Evolutionary conservation across 2,888 invertebrate genomes (phyloP).

Genomic region (Drosophila ustulata): DNA sequence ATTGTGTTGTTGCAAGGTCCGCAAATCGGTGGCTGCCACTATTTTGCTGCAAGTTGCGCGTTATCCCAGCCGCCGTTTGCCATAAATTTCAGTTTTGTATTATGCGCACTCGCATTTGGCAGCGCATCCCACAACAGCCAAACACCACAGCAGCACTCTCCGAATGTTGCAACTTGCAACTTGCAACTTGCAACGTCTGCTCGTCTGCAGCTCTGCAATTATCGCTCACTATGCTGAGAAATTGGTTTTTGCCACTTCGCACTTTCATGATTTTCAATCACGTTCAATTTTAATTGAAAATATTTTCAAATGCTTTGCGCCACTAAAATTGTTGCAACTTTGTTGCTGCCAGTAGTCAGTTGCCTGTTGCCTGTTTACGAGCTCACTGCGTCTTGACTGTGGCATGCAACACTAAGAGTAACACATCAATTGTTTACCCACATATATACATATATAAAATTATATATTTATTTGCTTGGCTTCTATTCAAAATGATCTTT

Average conservation of each 20-base stretch:
- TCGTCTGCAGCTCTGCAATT: constrained; percentile 57
- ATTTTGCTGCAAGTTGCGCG: constrained; percentile 51
- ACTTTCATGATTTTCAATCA: constrained; percentile 80
- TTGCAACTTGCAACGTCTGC: not conserved
- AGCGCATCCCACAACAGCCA: constrained; percentile 79
- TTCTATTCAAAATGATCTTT: too few species aligned
- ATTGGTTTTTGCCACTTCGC: constrained; percentile 80
- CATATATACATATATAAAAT: too few species aligned
- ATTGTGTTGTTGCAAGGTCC: constrained; percentile 64
- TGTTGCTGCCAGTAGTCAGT: constrained; percentile 11
- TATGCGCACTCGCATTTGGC: constrained; percentile 77
- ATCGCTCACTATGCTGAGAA: constrained; percentile 81
- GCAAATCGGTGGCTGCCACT: constrained; percentile 64
- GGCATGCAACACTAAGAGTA: too few species aligned
- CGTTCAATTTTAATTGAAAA: constrained; percentile 81
- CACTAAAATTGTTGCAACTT: constrained; percentile 26
- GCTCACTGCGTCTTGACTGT: too few species aligned
- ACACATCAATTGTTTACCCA: too few species aligned
- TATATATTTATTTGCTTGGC: too few species aligned
- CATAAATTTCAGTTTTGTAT: constrained; percentile 79
- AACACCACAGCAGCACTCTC: constrained; percentile 3
- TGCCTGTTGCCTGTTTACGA: not conserved
- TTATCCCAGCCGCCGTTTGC: constrained; percentile 60
- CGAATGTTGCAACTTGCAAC: constrained; percentile 7
- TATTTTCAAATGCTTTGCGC: constrained; percentile 61